A percentile compares a stretch with the other conserved stretches of the same genome.
phyloP scores from a whole-genome alignment of 2,113 vertebrate genomes.

The Hirundichthys speculiger region DNA sequence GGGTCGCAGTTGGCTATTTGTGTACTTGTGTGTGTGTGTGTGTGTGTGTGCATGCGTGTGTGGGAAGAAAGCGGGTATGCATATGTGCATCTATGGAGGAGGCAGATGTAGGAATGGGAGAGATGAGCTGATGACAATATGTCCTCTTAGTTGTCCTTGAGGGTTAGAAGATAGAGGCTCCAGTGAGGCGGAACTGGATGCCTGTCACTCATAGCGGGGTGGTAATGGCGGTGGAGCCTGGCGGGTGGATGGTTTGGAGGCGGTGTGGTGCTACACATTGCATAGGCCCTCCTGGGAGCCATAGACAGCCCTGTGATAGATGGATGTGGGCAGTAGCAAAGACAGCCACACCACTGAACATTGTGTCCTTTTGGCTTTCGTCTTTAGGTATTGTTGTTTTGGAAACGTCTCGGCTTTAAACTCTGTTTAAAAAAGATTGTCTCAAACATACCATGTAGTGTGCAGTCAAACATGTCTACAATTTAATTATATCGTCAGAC shows the following conservation, averaged over 20 bases:
- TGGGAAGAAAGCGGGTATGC: constrained; percentile 1
- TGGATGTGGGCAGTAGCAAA: constrained; percentile 60
- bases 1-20: constrained; percentile 34
- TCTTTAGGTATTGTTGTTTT: constrained; percentile 38
- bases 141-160: constrained; percentile 76
- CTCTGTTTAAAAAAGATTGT: constrained; percentile 3
- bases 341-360: constrained; percentile 50
- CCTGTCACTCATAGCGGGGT: constrained; percentile 77
- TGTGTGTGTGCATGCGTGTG: constrained; percentile 14
- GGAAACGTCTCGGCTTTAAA: constrained; percentile 22
- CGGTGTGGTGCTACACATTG: constrained; percentile 20
- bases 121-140: constrained; percentile 77
- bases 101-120: constrained; percentile 49
- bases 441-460: background rate
- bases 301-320: constrained; percentile 67
- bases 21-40: background rate
- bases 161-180: constrained; percentile 68
- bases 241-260: constrained; percentile 1
- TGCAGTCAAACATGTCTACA: background rate
- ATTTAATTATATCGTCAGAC: background rate
- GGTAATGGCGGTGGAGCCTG: constrained; percentile 28
- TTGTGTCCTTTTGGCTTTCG: constrained; percentile 59
- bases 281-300: constrained; percentile 59
- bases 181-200: constrained; percentile 76
- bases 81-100: constrained; percentile 51